A percentile compares a stretch with the other conserved stretches of the same genome.
These are phyloP conservation scores for Eupithecia exiguata DNA, from an alignment of 2,888 invertebrate species.

Conservation along the genomic window DNA sequence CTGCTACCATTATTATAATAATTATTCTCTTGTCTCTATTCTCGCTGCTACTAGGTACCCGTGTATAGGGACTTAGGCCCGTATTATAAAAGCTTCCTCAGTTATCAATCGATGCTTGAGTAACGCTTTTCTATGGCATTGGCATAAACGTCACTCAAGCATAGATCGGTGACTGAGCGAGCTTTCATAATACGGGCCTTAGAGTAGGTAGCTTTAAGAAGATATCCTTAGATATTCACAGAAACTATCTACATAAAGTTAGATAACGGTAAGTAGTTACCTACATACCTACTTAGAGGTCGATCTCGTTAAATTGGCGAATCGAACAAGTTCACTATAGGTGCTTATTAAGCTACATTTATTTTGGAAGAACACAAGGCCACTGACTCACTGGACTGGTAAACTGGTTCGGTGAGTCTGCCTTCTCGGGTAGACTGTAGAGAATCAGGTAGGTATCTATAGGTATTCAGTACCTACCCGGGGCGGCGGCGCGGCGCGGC, in stretches of 20 bases:
- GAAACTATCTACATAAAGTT: too few relatives aligned
- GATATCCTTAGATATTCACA: background rate
- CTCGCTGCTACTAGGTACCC: too few relatives aligned
- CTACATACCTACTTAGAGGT: background rate
- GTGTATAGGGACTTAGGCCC: too few relatives aligned
- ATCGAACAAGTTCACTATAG: background rate
- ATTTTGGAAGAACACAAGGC: slow-evolving; percentile 29
- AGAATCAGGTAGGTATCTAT: background rate
- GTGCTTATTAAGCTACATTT: slow-evolving; percentile 5
- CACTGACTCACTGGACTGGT: slow-evolving; percentile 34
- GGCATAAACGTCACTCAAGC: too few relatives aligned
- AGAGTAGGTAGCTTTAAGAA: too few relatives aligned
- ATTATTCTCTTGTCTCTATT: too few relatives aligned
- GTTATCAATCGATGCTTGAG: too few relatives aligned
- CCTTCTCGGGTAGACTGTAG: slow-evolving; percentile 38
- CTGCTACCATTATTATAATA: too few relatives aligned
- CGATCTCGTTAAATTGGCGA: background rate
- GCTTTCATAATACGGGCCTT: too few relatives aligned
- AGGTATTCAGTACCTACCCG: background rate
- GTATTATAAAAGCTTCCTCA: too few relatives aligned
- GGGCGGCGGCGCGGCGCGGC: background rate
- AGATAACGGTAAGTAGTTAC: background rate
- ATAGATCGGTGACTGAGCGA: too few relatives aligned
- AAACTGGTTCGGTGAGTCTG: slow-evolving; percentile 39
- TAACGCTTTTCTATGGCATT: too few relatives aligned